Conservation (phyloP, 2,113 vertebrate species). For the Pomatostomus ruficeps region DNA sequence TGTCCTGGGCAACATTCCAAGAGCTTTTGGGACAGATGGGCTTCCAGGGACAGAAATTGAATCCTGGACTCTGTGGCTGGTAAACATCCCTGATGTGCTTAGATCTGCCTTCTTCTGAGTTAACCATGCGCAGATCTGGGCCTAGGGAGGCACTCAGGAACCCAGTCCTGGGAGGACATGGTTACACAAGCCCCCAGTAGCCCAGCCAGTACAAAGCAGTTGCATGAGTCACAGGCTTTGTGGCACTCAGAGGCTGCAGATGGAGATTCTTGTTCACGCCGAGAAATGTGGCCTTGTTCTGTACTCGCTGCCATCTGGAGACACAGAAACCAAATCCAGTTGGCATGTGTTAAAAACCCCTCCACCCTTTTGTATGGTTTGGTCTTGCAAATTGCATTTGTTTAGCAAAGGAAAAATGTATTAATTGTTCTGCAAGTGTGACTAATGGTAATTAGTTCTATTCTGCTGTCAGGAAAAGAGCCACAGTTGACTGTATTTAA, state of each 20-base stretch:
- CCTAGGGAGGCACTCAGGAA: neutral
- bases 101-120: neutral
- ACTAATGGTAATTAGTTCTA: constrained; percentile 23
- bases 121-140: neutral
- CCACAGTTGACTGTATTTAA: neutral
- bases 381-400: constrained; percentile 32
- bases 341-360: constrained; percentile 7
- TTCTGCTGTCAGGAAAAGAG: constrained; percentile 31
- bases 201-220: neutral
- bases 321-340: neutral
- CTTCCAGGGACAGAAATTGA: neutral
- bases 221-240: constrained; percentile 6
- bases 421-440: constrained; percentile 47
- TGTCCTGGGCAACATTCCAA: neutral
- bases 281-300: neutral
- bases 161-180: neutral
- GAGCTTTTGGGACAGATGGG: neutral
- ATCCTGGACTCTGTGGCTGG: neutral
- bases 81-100: neutral
- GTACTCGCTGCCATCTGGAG: neutral
- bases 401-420: constrained; percentile 40
- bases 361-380: constrained; percentile 29
- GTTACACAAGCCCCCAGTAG: neutral
- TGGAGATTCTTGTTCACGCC: neutral
- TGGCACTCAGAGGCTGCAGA: neutral